Evolutionary conservation across 2,113 vertebrate species (phyloP), one percentile per base, ranked within the genome.

Genomic region (Morphnarchus princeps): DNA sequence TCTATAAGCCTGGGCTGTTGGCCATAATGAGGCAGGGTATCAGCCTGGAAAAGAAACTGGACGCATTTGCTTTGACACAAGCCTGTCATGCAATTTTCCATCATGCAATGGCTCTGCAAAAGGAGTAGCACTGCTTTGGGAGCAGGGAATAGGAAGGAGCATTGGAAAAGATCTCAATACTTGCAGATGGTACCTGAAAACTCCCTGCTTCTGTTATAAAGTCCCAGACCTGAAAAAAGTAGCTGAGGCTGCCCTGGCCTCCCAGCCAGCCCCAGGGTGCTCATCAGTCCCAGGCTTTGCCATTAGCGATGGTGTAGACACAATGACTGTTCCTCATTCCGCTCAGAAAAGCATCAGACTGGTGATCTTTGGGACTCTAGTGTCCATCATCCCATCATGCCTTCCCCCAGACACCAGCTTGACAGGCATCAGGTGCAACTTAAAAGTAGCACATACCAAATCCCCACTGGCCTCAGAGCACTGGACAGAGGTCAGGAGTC

Each of bases 141-240:
- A 71, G 66, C 50, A 50, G n/a, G n/a, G 20, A 6, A 55, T 11
- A 24, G 63, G 65, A 69, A 55, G 58, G 19, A 84, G 26, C 50
- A 11, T 7, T 19, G 32, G 7, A 52, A 78, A 82, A 11, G 29
- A 16, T 24, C 34, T 61, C 22, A 20, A 7, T 11, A 18, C 9
- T 26, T 43, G 19, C 52, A 57, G 59, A 40, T 55, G 50, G n/a
- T 55, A 57, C 72, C 54, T 87, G 66, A 82, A 42, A 73, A 17
- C 28, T 84, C 49, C 29, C 18, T 4, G 4, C 0, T 2, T 40
- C n/a, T 32, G 13, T 22, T 38, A 17, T 0, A 1, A 38, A 38
- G 12, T 2, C 54, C n/a, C 55, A 73, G 78, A 20, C 1, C 29
- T 36, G 58, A 63, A 28, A 1, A 25, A 26, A 57, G 42, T 19